Percentiles rank a stretch among this genome's conserved stretches.
These are phyloP conservation scores for Phacellophora camtschatica DNA, from an alignment of 30 jellyfish, hydroid and myxozoan species.

Conservation along the genomic window DNA sequence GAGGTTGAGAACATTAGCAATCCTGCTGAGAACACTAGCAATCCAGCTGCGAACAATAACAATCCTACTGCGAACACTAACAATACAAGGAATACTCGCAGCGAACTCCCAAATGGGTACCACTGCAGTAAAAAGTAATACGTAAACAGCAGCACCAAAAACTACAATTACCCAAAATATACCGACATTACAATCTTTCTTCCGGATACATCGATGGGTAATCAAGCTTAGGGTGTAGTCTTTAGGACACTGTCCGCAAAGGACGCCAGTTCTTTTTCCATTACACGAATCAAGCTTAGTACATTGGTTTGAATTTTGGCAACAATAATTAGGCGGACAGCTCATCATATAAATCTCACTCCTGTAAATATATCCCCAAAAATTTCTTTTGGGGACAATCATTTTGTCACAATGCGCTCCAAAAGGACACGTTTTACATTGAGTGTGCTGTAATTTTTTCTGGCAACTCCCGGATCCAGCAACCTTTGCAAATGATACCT, in stretches of 20 bases:
- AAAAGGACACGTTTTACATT: constrained; percentile 2
- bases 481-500: not conserved
- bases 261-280: constrained; percentile 7
- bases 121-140: not conserved
- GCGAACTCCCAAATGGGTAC: not conserved
- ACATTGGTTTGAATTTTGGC: not conserved
- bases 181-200: not conserved
- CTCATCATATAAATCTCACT: not conserved
- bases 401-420: constrained; percentile 7
- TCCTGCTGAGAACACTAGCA: not conserved
- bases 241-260: not conserved
- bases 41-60: not conserved
- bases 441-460: not conserved
- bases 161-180: not conserved
- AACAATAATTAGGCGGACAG: constrained; percentile 32
- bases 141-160: not conserved
- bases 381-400: not conserved
- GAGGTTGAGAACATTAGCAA: not conserved
- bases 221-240: constrained; percentile 7
- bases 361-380: constrained; percentile 9
- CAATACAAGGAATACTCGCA: not conserved
- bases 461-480: not conserved
- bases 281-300: not conserved
- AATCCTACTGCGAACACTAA: not conserved
- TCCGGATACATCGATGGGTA: not conserved